Conservation (phyloP, 2,113 vertebrate genomes). For the Brevimyrus niger region DNA sequence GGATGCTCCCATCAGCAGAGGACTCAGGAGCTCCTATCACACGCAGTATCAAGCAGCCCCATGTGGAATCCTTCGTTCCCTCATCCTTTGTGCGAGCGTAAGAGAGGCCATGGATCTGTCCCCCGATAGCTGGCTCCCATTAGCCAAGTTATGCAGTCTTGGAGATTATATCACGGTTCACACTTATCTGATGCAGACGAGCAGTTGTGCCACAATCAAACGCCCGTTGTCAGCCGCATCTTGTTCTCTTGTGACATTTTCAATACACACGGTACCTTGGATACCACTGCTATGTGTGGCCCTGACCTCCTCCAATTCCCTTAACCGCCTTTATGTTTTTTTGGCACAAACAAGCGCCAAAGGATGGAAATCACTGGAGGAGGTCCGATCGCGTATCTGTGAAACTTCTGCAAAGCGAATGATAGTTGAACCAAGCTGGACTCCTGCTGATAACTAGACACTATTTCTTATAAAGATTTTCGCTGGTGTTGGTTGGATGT, state of each 20-base stretch:
- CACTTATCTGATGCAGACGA: slow-evolving; percentile 54
- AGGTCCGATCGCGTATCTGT: slow-evolving; percentile 47
- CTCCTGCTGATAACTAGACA: slow-evolving; percentile 45
- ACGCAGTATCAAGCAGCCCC: background rate
- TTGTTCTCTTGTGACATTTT: background rate
- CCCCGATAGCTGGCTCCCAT: slow-evolving; percentile 25
- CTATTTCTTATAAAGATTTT: slow-evolving; percentile 42
- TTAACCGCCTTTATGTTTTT: background rate
- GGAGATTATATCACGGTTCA: slow-evolving; percentile 29
- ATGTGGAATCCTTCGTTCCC: background rate
- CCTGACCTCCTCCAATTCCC: background rate
- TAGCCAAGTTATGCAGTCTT: slow-evolving; percentile 30
- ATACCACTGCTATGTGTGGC: background rate
- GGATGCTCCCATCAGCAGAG: background rate
- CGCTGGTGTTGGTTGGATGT: background rate
- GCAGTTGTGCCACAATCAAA: slow-evolving; percentile 18
- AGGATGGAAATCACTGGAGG: background rate
- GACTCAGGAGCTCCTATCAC: background rate
- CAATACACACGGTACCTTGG: background rate
- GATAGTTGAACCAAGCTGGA: slow-evolving; percentile 55
- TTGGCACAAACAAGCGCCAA: slow-evolving; percentile 1
- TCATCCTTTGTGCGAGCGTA: background rate
- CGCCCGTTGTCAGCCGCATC: background rate
- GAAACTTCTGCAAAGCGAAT: slow-evolving; percentile 36
- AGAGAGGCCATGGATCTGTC: slow-evolving; percentile 2